Conservation (phyloP, 2,888 invertebrate genomes). For the Polylopha cassiicola region DNA sequence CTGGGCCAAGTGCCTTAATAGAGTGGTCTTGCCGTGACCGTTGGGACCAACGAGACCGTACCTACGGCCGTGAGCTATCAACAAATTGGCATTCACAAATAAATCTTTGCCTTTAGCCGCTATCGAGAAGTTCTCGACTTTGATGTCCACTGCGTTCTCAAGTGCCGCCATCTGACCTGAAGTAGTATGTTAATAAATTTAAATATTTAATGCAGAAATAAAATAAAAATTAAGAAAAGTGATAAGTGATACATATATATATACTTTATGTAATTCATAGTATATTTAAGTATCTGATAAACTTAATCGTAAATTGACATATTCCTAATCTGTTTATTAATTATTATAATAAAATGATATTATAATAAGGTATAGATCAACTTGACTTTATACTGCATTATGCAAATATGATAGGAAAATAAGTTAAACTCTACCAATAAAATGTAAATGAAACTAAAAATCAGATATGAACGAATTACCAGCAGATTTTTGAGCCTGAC, state of each 20-base stretch:
- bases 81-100: conserved; percentile 95
- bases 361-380: too few species aligned
- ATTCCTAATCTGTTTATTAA: too few species aligned
- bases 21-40: conserved; percentile 98
- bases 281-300: too few species aligned
- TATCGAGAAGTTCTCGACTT: conserved; percentile 98
- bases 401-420: too few species aligned
- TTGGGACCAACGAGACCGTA: conserved; percentile 99
- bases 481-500: conserved; percentile 86
- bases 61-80: conserved; percentile 94
- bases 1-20: conserved; percentile 93
- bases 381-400: too few species aligned
- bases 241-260: too few species aligned
- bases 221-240: too few species aligned
- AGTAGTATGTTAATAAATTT: conserved; percentile 17
- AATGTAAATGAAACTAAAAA: background rate
- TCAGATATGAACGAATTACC: conserved; percentile 43
- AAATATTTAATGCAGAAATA: too few species aligned
- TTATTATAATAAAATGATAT: too few species aligned
- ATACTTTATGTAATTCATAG: too few species aligned
- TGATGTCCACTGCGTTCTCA: conserved; percentile 97
- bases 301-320: too few species aligned
- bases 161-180: conserved; percentile 84
- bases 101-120: conserved; percentile 98
- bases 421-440: background rate